A percentile compares a stretch with the other conserved stretches of the same genome.
phyloP scores from a whole-genome alignment of 2,888 invertebrate species.

The Aleiodes leptofemur region DNA sequence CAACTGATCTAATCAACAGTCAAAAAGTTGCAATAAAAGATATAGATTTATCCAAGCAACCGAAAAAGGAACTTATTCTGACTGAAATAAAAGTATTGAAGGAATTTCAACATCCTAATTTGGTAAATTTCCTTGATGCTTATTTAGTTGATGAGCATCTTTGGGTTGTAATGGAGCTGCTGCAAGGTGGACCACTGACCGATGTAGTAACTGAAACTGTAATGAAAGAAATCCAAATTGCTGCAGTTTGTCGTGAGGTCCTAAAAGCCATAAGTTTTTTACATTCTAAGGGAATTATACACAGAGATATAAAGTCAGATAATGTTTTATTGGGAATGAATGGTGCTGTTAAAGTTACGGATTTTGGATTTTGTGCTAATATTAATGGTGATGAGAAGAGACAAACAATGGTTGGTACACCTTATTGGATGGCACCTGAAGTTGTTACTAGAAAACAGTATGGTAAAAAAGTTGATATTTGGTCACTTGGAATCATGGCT shows the following conservation, averaged over 20 bases:
- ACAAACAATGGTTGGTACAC: slow-evolving; percentile 99
- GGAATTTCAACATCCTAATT: slow-evolving; percentile 93
- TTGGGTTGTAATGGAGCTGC: slow-evolving; percentile 97
- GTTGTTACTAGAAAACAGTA: slow-evolving; percentile 95
- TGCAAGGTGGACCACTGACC: slow-evolving; percentile 96
- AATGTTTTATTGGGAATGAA: slow-evolving; percentile 96
- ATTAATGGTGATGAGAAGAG: slow-evolving; percentile 95
- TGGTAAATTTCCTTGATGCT: slow-evolving; percentile 96
- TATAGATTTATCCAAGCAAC: slow-evolving; percentile 95
- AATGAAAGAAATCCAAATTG: slow-evolving; percentile 97
- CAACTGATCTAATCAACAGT: slow-evolving; percentile 84
- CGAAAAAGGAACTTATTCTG: slow-evolving; percentile 95
- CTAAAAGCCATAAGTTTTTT: slow-evolving; percentile 92
- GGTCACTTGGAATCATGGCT: slow-evolving; percentile 99
- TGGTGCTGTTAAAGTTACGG: slow-evolving; percentile 93
- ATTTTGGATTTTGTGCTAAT: slow-evolving; percentile 99
- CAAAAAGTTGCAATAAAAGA: slow-evolving; percentile 95
- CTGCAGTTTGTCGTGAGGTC: slow-evolving; percentile 94
- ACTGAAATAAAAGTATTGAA: slow-evolving; percentile 96
- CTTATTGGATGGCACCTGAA: slow-evolving; percentile 99
- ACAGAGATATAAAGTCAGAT: slow-evolving; percentile 98
- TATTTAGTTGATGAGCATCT: slow-evolving; percentile 94
- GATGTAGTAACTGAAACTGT: slow-evolving; percentile 98
- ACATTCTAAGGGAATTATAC: slow-evolving; percentile 92
- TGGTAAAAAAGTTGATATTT: slow-evolving; percentile 94